Evolutionary conservation across 2,113 vertebrate species (phyloP).

Genomic region (Dromiciops gliroides): DNA sequence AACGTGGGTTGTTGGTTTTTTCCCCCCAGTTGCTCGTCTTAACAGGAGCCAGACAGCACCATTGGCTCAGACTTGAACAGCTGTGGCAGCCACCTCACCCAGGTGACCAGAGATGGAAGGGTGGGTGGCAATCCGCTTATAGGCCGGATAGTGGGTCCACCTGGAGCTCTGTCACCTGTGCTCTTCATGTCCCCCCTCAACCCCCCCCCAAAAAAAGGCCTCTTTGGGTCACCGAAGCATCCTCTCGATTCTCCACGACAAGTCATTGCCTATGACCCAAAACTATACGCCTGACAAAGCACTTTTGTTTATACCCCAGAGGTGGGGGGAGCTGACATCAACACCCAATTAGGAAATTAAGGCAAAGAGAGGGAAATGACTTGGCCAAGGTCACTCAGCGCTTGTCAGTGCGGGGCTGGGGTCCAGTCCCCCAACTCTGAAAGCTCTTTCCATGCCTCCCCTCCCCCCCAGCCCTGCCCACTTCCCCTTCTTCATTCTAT

Average conservation of each 20-base stretch:
- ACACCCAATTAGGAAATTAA: not conserved
- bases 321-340: too few species aligned
- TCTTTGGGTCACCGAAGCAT: too few species aligned
- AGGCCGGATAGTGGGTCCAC: too few species aligned
- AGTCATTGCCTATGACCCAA: accelerated
- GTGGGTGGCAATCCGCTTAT: too few species aligned
- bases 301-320: too few species aligned
- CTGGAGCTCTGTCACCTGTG: too few species aligned
- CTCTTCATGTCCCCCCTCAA: too few species aligned
- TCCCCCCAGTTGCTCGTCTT: not conserved
- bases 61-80: too few species aligned
- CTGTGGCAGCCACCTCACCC: not conserved
- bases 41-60: not conserved
- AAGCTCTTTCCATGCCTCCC: not conserved
- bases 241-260: not conserved
- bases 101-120: not conserved
- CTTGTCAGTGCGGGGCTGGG: not conserved
- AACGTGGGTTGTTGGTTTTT: too few species aligned
- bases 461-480: not conserved
- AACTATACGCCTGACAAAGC: not conserved
- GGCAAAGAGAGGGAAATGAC: not conserved
- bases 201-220: too few species aligned
- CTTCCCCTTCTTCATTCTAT: too few species aligned
- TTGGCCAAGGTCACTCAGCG: not conserved
- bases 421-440: not conserved